Conservation (phyloP, 2,888 invertebrate species). For the Rapana venosa region DNA sequence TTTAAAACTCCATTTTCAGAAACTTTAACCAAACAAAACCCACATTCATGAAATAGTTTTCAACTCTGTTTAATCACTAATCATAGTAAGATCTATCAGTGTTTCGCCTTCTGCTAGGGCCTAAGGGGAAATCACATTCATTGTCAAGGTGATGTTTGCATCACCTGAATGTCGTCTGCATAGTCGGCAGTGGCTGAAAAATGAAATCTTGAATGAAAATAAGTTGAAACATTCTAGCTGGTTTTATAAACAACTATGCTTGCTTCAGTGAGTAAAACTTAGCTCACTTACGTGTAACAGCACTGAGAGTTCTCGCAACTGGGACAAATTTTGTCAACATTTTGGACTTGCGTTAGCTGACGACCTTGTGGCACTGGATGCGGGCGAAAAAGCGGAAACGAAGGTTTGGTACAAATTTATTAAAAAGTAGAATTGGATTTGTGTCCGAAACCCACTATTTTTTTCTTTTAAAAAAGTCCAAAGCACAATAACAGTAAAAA, state of each 20-base stretch:
- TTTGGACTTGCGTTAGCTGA: background rate
- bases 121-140: no score
- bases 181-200: background rate
- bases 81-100: no score
- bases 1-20: no score
- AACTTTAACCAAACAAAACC: no score
- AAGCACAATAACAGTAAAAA: no score
- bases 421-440: background rate
- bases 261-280: background rate
- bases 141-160: no score
- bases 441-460: background rate
- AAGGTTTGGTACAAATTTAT: background rate
- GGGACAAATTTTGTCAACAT: slow-evolving; percentile 45
- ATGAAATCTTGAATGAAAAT: background rate
- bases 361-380: slow-evolving; percentile 32
- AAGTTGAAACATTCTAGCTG: background rate
- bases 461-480: no score
- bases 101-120: no score
- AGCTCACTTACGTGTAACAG: slow-evolving; percentile 37
- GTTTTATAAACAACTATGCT: background rate
- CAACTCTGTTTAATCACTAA: no score
- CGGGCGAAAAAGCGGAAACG: slow-evolving; percentile 24
- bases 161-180: background rate
- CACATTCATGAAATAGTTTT: no score
- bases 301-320: slow-evolving; percentile 33